Conservation (phyloP, 1,140 invertebrate genomes). For the Calephelis virginiensis region DNA sequence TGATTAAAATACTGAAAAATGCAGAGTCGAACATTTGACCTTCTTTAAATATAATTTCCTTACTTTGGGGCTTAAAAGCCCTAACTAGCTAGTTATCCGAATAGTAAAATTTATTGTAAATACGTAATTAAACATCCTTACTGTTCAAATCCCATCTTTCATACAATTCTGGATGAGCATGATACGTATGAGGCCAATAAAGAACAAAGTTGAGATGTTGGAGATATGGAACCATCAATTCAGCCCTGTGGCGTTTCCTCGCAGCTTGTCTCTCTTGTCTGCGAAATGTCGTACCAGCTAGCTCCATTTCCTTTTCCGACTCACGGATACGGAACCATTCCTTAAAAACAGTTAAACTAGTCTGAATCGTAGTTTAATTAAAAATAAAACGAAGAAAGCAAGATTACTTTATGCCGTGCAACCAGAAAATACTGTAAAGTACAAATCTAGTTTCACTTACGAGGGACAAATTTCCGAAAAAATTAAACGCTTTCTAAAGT, state of each 20-base stretch:
- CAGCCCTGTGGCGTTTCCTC: slow-evolving; percentile 59
- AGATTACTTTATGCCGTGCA: too few species aligned
- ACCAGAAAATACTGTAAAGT: too few species aligned
- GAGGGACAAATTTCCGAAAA: too few species aligned
- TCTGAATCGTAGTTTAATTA: too few species aligned
- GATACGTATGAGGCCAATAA: slow-evolving; percentile 57
- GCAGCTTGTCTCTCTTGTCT: slow-evolving; percentile 44
- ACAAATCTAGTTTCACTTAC: too few species aligned
- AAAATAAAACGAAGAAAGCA: too few species aligned
- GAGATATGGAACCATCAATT: slow-evolving; percentile 56
- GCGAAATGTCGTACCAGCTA: not conserved
- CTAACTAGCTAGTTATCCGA: too few species aligned
- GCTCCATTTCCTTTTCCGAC: slow-evolving; percentile 38
- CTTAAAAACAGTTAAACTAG: slow-evolving; percentile 29
- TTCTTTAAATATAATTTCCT: too few species aligned
- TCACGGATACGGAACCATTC: slow-evolving; percentile 43
- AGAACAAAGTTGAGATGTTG: slow-evolving; percentile 58
- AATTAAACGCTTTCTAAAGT: too few species aligned
- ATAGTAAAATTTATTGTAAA: not conserved
- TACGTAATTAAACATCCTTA: slow-evolving; percentile 24
- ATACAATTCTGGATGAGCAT: slow-evolving; percentile 63
- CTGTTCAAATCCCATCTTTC: slow-evolving; percentile 61
- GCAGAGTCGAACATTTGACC: too few species aligned
- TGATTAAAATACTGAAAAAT: too few species aligned
- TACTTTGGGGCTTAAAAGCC: too few species aligned